Evolutionary conservation across 2,797 vertebrate species (phyloP), one percentile per base, ranked within the genome.

Genomic region (Poeciliopsis turneri): DNA sequence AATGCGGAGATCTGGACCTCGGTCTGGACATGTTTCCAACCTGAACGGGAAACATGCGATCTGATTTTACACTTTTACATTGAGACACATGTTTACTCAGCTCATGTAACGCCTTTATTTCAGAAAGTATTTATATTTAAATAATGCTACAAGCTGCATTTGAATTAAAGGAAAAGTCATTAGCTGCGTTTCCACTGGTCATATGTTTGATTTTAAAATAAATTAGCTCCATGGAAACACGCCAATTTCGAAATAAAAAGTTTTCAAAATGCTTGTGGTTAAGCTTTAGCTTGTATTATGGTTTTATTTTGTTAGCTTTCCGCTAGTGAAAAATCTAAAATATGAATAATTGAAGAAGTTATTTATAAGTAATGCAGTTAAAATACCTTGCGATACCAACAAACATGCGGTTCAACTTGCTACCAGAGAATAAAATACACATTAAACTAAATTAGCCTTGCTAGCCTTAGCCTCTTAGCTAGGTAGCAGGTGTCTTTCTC

Each of bases 11-110:
- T 77, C 89, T 85, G 10, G 95, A 93, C 72, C 86, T 89, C 5
- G 89, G 93, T 82, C 89, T 89, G 57, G 95, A 95, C 95, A 96
- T 96, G 89, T 81, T 79, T 12, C 74, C 69, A 47, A 86, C 93
- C 93, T 95, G 90, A 12, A 84, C 90, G 1, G n/a, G 78, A 85
- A 83, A 7, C 39, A 69, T 39, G 11, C 0, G 10, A 66, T 39
- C 7, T 36, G 16, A 20, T 10, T 39, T 66, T 39, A 66, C 20
- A 64, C 28, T 30, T 28, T 30, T 6, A 28, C n/a, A 59, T 59
- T 30, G 12, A 30, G n/a, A n/a, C 53, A 4, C 53, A 2, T 1
- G 3, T 11, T n/a, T 28, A 59, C 2, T 59, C 28, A 28, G 55
- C 4, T 30, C 55, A 30, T 30, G n/a, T 8, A 16, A 30, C n/a